Conservation (phyloP, 2,797 vertebrate genomes). For the Danio albolineatus region DNA sequence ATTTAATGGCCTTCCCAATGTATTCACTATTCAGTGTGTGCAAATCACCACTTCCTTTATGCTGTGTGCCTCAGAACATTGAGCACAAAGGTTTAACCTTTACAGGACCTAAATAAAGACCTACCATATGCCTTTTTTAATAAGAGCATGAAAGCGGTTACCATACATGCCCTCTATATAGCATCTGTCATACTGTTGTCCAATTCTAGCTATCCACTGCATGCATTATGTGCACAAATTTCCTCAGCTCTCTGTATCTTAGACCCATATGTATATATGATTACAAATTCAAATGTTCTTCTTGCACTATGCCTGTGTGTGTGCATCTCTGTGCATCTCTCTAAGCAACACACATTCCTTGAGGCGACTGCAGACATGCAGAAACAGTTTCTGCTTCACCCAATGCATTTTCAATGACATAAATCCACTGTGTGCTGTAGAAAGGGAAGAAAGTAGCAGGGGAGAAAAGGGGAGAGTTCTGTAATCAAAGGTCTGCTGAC, state of each 20-base stretch:
- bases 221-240: neutral
- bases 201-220: slow-evolving; percentile 25
- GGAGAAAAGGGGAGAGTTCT: slow-evolving; percentile 4
- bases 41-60: neutral
- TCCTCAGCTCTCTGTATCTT: slow-evolving; percentile 45
- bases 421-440: slow-evolving; percentile 17
- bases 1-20: slow-evolving; percentile 4
- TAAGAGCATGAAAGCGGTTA: neutral
- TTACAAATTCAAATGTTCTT: slow-evolving; percentile 45
- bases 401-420: slow-evolving; percentile 53
- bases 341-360: slow-evolving; percentile 48
- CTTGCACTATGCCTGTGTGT: slow-evolving; percentile 16
- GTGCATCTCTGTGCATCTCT: neutral
- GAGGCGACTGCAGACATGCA: slow-evolving; percentile 39
- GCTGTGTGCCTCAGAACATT: neutral
- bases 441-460: slow-evolving; percentile 15
- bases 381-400: slow-evolving; percentile 41
- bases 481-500: slow-evolving; percentile 39
- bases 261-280: slow-evolving; percentile 41
- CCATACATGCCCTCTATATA: slow-evolving; percentile 5
- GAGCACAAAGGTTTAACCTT: slow-evolving; percentile 16
- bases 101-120: neutral
- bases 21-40: neutral
- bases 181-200: neutral
- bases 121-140: neutral